These are phyloP conservation scores for Trididemnum miniatum DNA, from an alignment of 23 tunicate genomes.

Conservation along the genomic window DNA sequence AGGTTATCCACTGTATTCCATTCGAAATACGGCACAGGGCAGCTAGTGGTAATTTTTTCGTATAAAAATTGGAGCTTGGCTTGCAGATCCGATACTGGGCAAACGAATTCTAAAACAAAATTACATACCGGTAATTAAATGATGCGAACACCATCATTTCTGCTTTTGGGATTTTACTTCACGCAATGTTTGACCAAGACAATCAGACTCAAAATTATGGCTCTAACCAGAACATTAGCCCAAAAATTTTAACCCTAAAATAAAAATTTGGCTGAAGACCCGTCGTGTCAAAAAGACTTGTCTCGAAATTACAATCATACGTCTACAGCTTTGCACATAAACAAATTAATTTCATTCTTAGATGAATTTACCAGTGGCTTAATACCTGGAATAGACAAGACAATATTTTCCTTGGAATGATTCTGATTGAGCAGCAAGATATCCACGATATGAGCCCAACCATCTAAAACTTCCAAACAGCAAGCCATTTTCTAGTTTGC, in stretches of 20 bases:
- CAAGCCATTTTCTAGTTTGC: background rate
- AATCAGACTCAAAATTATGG: too few relatives aligned
- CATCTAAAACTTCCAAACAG: background rate
- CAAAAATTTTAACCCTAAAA: too few relatives aligned
- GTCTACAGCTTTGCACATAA: background rate
- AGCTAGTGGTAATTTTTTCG: background rate
- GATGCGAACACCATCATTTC: too few relatives aligned
- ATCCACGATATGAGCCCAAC: background rate
- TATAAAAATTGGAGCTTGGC: too few relatives aligned
- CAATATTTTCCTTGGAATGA: background rate
- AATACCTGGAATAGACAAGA: too few relatives aligned
- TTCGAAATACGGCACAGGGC: background rate
- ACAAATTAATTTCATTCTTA: background rate
- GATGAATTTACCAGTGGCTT: background rate
- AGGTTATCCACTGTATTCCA: background rate
- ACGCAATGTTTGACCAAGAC: too few relatives aligned
- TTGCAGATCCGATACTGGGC: background rate
- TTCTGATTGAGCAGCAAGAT: background rate
- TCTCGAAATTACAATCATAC: too few relatives aligned
- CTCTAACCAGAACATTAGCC: too few relatives aligned
- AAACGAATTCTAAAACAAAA: too few relatives aligned
- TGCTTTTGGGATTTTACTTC: background rate
- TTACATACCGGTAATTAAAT: background rate
- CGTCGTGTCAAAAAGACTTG: too few relatives aligned
- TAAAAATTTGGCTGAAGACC: too few relatives aligned